phyloP scores from a whole-genome alignment of 35 echinoderm and acorn worm genomes.

The Ptychodera flava region DNA sequence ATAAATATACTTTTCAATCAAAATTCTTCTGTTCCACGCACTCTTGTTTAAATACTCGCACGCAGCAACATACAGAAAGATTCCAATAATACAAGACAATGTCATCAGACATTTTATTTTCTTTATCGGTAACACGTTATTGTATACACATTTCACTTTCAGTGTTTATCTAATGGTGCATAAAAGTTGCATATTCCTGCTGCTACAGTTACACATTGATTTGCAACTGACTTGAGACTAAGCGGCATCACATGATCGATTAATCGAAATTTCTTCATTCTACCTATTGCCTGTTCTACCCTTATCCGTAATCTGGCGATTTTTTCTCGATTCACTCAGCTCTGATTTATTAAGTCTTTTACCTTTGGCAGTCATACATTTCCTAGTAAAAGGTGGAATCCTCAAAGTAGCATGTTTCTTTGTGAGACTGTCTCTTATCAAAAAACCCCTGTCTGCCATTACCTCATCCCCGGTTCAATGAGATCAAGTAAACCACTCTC shows the following conservation, averaged over 20 bases:
- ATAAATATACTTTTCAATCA: neutral
- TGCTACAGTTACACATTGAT: neutral
- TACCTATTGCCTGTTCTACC: neutral
- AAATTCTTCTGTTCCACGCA: neutral
- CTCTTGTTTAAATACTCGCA: neutral
- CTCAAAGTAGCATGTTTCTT: slow-evolving; percentile 21
- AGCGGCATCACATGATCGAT: neutral
- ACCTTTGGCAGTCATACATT: slow-evolving; percentile 40
- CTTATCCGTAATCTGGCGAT: neutral
- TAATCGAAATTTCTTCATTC: neutral
- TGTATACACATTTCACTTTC: neutral
- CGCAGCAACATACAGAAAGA: neutral
- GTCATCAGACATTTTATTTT: neutral
- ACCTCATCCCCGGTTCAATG: slow-evolving; percentile 38
- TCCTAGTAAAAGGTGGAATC: slow-evolving; percentile 39
- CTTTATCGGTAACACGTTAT: neutral
- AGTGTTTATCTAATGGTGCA: neutral
- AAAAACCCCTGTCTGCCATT: slow-evolving; percentile 51
- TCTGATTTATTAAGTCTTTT: slow-evolving; percentile 19
- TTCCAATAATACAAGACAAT: neutral
- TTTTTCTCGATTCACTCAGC: neutral
- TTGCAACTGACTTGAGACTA: neutral
- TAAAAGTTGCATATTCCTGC: neutral
- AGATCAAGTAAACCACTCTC: slow-evolving; percentile 24
- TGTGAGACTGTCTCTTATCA: slow-evolving; percentile 31